These are phyloP conservation scores for Tauraco erythrolophus DNA, from an alignment of 2,113 vertebrate genomes.

Conservation along the genomic window DNA sequence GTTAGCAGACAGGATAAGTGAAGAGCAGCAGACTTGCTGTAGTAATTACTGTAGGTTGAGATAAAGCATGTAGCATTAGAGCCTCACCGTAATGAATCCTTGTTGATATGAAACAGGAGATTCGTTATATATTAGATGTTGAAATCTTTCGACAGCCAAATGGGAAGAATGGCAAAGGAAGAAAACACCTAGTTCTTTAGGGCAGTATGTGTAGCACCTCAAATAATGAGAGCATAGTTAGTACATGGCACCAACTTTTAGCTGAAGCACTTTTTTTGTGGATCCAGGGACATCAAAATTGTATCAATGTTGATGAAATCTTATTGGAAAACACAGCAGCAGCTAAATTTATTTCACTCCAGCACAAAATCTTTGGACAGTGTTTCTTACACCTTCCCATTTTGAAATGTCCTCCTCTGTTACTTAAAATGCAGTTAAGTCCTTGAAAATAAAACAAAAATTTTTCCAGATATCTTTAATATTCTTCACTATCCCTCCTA, in stretches of 20 bases:
- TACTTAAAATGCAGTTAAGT: not conserved
- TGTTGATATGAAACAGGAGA: slow-evolving; percentile 59
- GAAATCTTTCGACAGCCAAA: slow-evolving; percentile 41
- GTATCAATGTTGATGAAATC: slow-evolving; percentile 3
- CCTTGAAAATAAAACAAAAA: not conserved
- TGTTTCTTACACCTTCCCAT: not conserved
- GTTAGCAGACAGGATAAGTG: slow-evolving; percentile 65
- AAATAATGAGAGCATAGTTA: not conserved
- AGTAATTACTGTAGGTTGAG: slow-evolving; percentile 75
- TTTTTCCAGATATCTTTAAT: not conserved
- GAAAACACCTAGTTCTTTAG: not conserved
- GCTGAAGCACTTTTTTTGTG: not conserved
- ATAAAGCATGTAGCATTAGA: slow-evolving; percentile 63
- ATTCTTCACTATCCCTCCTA: not conserved
- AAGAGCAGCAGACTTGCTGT: slow-evolving; percentile 50
- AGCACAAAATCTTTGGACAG: not conserved
- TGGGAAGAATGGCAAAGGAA: not conserved
- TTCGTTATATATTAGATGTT: slow-evolving; percentile 42
- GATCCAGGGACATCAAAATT: not conserved
- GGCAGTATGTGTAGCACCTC: not conserved
- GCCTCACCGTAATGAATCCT: slow-evolving; percentile 64
- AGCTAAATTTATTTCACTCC: not conserved
- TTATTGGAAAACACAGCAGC: not conserved
- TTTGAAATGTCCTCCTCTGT: not conserved
- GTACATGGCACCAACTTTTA: not conserved